phyloP scores from a whole-genome alignment of 1,140 invertebrate species.

The Armadillidium nasatum region DNA sequence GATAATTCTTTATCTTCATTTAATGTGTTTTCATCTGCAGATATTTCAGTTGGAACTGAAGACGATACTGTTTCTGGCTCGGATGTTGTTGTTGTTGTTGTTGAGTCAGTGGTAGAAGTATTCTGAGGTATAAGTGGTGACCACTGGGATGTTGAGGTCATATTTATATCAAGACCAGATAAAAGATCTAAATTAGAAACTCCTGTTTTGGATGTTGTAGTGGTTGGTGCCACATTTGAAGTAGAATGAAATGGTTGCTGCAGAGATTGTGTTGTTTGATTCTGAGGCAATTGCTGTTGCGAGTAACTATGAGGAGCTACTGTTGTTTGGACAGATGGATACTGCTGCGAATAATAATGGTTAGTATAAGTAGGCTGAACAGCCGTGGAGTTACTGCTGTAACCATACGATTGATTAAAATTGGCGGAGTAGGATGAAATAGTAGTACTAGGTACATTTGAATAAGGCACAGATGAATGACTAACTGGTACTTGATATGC shows the following conservation, averaged over 20 bases:
- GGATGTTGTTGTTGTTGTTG: constrained; percentile 13
- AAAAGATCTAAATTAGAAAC: constrained; percentile 66
- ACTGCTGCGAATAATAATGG: too few species aligned
- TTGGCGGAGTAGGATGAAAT: too few species aligned
- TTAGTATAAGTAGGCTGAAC: too few species aligned
- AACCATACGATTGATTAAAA: too few species aligned
- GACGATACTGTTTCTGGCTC: constrained; percentile 21
- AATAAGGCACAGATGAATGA: neutral
- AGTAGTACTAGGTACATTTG: too few species aligned
- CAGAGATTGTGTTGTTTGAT: constrained; percentile 7
- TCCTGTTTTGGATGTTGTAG: constrained; percentile 26
- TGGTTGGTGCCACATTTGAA: constrained; percentile 13
- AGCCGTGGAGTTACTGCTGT: too few species aligned
- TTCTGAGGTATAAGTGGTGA: constrained; percentile 60
- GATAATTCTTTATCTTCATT: too few species aligned
- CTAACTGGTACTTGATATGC: neutral
- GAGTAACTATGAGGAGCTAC: neutral
- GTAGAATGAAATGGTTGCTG: constrained; percentile 11
- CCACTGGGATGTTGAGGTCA: constrained; percentile 59
- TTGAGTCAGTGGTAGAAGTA: constrained; percentile 20
- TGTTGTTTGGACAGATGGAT: neutral
- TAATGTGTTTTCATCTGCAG: neutral
- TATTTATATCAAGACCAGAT: constrained; percentile 66
- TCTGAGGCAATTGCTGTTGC: constrained; percentile 21
- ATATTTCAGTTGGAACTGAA: constrained; percentile 30